Evolutionary conservation across 2,113 vertebrate species (phyloP).

Genomic region (Pristiophorus japonicus): DNA sequence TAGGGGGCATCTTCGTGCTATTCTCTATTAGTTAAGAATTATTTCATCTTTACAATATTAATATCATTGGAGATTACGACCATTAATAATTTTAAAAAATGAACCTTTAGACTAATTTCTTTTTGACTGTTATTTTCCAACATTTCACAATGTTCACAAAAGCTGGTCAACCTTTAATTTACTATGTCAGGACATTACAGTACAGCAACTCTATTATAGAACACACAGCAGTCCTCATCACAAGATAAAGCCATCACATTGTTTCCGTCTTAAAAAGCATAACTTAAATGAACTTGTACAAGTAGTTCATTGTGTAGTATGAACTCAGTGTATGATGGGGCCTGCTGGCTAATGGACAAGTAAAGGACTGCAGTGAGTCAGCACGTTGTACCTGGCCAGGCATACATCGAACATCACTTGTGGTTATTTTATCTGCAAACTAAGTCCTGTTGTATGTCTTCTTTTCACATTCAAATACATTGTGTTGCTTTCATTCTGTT

Average conservation of each 20-base stretch:
- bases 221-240: not conserved
- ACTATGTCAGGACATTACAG: not conserved
- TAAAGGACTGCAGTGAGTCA: not conserved
- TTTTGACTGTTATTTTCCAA: not conserved
- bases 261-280: not conserved
- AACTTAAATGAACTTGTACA: not conserved
- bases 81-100: not conserved
- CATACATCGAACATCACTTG: not conserved
- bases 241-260: not conserved
- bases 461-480: not conserved
- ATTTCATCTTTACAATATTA: not conserved
- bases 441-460: not conserved
- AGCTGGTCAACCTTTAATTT: not conserved
- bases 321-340: not conserved
- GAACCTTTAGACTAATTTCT: not conserved
- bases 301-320: not conserved
- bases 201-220: not conserved
- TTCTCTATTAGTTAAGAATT: not conserved
- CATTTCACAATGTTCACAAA: not conserved
- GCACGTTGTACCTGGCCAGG: not conserved
- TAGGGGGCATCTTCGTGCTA: not conserved
- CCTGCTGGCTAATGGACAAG: not conserved
- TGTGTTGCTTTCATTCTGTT: not conserved
- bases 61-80: not conserved
- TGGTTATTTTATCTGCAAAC: not conserved